Evolutionary conservation across 2,888 invertebrate species (phyloP).

Genomic region (Cremastobaeus sp.): DNA sequence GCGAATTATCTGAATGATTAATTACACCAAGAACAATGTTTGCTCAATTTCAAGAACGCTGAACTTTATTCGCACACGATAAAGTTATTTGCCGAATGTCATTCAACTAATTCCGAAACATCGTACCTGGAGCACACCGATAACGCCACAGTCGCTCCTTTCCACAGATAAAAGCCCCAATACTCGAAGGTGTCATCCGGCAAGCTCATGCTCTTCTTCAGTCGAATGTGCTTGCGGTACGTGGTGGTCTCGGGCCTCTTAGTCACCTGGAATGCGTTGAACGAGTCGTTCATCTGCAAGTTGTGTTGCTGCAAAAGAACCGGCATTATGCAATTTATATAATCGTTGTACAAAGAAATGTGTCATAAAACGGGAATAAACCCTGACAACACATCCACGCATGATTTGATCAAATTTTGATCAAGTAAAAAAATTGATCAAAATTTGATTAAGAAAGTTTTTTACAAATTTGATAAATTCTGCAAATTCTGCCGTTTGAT

Average conservation of each 20-base stretch:
- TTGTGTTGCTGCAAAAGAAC: conserved; percentile 82
- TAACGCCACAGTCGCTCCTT: conserved; percentile 87
- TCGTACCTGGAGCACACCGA: conserved; percentile 88
- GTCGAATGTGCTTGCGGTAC: conserved; percentile 85
- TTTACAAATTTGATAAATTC: background rate
- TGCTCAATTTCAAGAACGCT: background rate
- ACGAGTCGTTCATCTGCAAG: conserved; percentile 85
- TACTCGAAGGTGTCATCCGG: conserved; percentile 92
- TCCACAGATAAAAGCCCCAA: conserved; percentile 91
- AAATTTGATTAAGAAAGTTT: background rate
- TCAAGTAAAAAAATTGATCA: conserved; percentile 5
- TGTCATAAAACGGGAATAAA: too few relatives aligned
- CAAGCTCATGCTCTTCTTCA: conserved; percentile 89
- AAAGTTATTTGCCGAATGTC: conserved; percentile 1
- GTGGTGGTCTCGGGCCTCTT: conserved; percentile 84
- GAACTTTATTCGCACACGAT: conserved; percentile 3
- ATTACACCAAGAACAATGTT: too few relatives aligned
- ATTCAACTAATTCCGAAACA: background rate
- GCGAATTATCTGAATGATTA: too few relatives aligned
- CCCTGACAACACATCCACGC: too few relatives aligned
- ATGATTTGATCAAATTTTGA: background rate
- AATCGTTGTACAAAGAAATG: too few relatives aligned
- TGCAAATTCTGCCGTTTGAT: background rate
- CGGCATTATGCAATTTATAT: background rate
- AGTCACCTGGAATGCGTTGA: conserved; percentile 86